Evolutionary conservation across 2,888 invertebrate genomes (phyloP), one percentile per base, ranked within the genome.

Genomic region (Masnerella sp.): DNA sequence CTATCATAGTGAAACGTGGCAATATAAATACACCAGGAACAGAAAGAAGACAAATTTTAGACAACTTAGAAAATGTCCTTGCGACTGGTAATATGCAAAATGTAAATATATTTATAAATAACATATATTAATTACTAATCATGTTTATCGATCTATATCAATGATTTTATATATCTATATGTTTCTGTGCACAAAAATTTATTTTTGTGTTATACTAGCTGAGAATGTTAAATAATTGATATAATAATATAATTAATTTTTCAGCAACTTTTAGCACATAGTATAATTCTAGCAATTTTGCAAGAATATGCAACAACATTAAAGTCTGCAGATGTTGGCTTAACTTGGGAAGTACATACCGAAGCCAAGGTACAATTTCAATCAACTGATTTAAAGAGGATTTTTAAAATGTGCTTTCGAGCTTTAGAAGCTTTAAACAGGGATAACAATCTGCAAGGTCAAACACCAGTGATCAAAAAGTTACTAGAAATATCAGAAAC

Each of bases 341-440:
- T 97, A 47, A 93, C 96, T 38, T 96, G 95, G 95, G 96, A 96
- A 87, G 91, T 93, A 28, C 96, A 97, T 88, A 92, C 94, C 81
- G 91, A 92, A 82, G 92, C 95, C 22, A 97, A 96, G 87, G 92
- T 92, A 80, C 91, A 93, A 36, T 97, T 97, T 89, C 96, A 97
- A 89, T 91, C 90, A 15, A 90, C 91, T 47, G 94, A 96, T 84
- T 88, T 97, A 77, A 93, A 93, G 81, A 90, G 92, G 75, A 95
- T 97, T 84, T 95, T 97, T 84, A 90, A 92, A 82, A 93, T 94
- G 87, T 91, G 91, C 72, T 88, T 93, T 7, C 89, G 90, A 83
- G 90, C 92, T 14, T 87, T 93, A 20, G n/a, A n/a, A n/a, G 88
- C 89, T 52, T 87, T 92, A 51, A 89, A 90, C 65, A 88, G 89